A percentile compares a stretch with the other conserved stretches of the same genome.
Conservation (phyloP, 2,888 invertebrate species). For the Acrobasis consociella region DNA sequence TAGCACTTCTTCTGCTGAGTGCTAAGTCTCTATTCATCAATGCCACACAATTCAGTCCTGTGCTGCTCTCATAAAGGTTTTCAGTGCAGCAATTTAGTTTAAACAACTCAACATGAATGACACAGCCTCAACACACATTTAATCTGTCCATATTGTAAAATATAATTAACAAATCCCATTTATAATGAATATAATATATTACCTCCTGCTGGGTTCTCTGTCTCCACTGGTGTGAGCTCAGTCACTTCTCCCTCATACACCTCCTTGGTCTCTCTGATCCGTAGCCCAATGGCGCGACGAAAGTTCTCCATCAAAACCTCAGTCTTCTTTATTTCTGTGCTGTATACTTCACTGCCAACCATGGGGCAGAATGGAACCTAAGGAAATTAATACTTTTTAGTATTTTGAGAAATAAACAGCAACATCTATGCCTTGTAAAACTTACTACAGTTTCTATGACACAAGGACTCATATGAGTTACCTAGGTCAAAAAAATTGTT, state of each 20-base stretch:
- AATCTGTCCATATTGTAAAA: neutral
- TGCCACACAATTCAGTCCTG: no score
- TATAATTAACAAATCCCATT: neutral
- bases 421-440: no score
- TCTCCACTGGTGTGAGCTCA: constrained; percentile 98
- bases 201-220: constrained; percentile 97
- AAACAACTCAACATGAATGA: no score
- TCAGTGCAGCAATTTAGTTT: no score
- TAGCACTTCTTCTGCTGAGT: no score
- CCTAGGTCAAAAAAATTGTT: no score
- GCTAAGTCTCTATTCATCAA: no score
- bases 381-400: constrained; percentile 21
- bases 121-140: no score
- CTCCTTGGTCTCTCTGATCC: constrained; percentile 98
- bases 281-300: constrained; percentile 96
- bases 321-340: constrained; percentile 99
- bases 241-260: constrained; percentile 99
- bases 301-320: constrained; percentile 99
- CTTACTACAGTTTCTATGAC: no score
- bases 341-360: constrained; percentile 97
- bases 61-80: no score
- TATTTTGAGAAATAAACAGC: neutral
- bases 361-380: constrained; percentile 95
- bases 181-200: constrained; percentile 28
- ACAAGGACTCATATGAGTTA: no score